These are phyloP conservation scores for Antitype chi DNA, from an alignment of 2,888 invertebrate genomes.

Conservation along the genomic window DNA sequence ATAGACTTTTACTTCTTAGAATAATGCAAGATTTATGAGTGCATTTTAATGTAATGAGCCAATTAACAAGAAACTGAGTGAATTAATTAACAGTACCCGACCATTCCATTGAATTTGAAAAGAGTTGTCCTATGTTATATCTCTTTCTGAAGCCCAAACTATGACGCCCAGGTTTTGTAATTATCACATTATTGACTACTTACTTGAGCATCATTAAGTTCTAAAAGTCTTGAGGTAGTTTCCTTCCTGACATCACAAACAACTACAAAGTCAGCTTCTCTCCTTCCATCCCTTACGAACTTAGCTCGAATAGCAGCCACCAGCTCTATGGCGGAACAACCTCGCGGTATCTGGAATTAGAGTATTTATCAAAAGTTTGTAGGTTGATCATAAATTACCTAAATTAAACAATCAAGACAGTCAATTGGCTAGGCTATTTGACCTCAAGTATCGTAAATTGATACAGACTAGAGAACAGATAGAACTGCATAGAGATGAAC, in stretches of 20 bases:
- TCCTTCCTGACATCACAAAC: conserved; percentile 97
- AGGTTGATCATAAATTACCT: neutral
- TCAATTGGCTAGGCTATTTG: conserved; percentile 2
- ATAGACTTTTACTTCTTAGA: neutral
- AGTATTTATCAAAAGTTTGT: neutral
- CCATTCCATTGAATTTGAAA: too few species aligned
- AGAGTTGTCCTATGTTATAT: neutral
- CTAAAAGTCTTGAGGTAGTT: conserved; percentile 93
- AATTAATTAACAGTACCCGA: neutral
- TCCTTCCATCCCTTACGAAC: conserved; percentile 93
- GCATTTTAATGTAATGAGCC: conserved; percentile 14
- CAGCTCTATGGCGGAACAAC: conserved; percentile 94
- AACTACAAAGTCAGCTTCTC: conserved; percentile 97
- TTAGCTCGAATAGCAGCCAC: conserved; percentile 94
- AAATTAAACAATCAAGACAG: neutral
- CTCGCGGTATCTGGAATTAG: conserved; percentile 93
- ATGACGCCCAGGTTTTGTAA: neutral
- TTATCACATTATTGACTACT: conserved; percentile 57
- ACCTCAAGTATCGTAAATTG: neutral
- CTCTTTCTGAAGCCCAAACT: neutral
- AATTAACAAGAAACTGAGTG: conserved; percentile 1
- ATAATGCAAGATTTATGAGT: conserved; percentile 23
- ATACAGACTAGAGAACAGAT: neutral
- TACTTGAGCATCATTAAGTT: conserved; percentile 96
- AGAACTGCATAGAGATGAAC: neutral